Conservation (phyloP, 2,888 invertebrate genomes). For the Dryobota labecula region DNA sequence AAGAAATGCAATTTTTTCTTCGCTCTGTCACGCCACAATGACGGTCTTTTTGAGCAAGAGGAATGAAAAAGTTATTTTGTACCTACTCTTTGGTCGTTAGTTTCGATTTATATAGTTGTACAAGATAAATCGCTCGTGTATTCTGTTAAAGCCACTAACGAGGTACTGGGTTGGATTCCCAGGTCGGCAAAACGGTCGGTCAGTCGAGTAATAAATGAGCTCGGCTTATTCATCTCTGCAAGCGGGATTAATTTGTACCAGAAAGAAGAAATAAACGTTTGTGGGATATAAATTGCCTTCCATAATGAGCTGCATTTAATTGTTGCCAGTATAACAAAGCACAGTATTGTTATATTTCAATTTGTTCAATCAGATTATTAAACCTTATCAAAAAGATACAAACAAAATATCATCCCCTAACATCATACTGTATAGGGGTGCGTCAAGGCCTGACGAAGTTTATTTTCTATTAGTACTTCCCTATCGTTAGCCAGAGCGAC, state of each 20-base stretch:
- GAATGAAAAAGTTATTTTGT: slow-evolving; percentile 7
- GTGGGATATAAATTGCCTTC: slow-evolving; percentile 19
- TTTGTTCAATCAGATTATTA: slow-evolving; percentile 4
- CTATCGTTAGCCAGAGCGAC: slow-evolving; percentile 67
- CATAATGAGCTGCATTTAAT: background rate
- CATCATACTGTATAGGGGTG: slow-evolving; percentile 70
- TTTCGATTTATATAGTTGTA: slow-evolving; percentile 40
- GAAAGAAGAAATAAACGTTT: slow-evolving; percentile 43
- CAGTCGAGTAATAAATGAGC: slow-evolving; percentile 51
- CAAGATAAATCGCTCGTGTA: slow-evolving; percentile 18
- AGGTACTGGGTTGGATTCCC: slow-evolving; percentile 47
- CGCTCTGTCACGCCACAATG: too few relatives aligned
- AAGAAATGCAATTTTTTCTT: too few relatives aligned
- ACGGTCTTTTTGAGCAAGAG: too few relatives aligned
- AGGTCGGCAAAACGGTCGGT: slow-evolving; percentile 38
- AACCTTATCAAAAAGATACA: background rate
- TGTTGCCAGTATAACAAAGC: background rate
- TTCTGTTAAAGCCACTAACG: slow-evolving; percentile 53
- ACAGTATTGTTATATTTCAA: background rate
- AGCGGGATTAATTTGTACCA: slow-evolving; percentile 41
- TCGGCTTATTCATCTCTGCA: slow-evolving; percentile 49
- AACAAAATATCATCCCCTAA: slow-evolving; percentile 20
- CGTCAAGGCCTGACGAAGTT: slow-evolving; percentile 65
- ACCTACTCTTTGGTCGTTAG: slow-evolving; percentile 4
- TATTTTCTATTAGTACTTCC: slow-evolving; percentile 70